These are phyloP conservation scores for Hippoglossus stenolepis DNA, from an alignment of 2,113 vertebrate genomes.

Conservation along the genomic window DNA sequence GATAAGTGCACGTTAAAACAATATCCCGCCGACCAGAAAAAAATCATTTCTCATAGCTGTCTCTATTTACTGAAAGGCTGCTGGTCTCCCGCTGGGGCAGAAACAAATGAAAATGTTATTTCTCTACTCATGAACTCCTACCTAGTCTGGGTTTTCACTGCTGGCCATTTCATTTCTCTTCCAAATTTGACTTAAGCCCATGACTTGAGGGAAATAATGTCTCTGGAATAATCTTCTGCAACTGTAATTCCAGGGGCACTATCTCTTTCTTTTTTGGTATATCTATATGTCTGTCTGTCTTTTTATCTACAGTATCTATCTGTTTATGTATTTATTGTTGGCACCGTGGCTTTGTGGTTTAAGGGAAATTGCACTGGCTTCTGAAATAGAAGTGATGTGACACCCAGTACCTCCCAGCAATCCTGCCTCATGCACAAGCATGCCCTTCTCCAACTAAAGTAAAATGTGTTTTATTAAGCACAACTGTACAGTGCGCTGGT, in stretches of 20 bases:
- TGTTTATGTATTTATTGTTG: slow-evolving; percentile 77
- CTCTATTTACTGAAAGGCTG: slow-evolving; percentile 98
- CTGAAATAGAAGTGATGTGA: slow-evolving; percentile 91
- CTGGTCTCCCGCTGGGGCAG: slow-evolving; percentile 94
- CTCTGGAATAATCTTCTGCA: slow-evolving; percentile 97
- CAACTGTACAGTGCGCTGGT: slow-evolving; percentile 29
- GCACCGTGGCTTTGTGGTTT: slow-evolving; percentile 88
- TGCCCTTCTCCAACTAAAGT: slow-evolving; percentile 43
- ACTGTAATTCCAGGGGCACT: slow-evolving; percentile 93
- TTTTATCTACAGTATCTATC: slow-evolving; percentile 23
- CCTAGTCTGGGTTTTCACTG: slow-evolving; percentile 96
- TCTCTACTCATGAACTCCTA: slow-evolving; percentile 99
- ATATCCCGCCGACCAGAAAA: slow-evolving; percentile 92
- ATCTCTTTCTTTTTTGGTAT: slow-evolving; percentile 52
- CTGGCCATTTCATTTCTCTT: slow-evolving; percentile 97
- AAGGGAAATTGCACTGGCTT: slow-evolving; percentile 89
- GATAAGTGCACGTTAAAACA: slow-evolving; percentile 99
- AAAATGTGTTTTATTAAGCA: neutral
- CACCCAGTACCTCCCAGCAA: slow-evolving; percentile 82
- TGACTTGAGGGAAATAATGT: slow-evolving; percentile 99
- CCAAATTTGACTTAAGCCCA: slow-evolving; percentile 98
- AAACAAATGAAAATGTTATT: slow-evolving; percentile 99
- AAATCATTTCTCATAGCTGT: slow-evolving; percentile 98
- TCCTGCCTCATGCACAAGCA: slow-evolving; percentile 68
- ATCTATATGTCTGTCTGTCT: slow-evolving; percentile 57